These are phyloP conservation scores for Resseliella maxima DNA, from an alignment of 2,888 invertebrate species.

Conservation along the genomic window DNA sequence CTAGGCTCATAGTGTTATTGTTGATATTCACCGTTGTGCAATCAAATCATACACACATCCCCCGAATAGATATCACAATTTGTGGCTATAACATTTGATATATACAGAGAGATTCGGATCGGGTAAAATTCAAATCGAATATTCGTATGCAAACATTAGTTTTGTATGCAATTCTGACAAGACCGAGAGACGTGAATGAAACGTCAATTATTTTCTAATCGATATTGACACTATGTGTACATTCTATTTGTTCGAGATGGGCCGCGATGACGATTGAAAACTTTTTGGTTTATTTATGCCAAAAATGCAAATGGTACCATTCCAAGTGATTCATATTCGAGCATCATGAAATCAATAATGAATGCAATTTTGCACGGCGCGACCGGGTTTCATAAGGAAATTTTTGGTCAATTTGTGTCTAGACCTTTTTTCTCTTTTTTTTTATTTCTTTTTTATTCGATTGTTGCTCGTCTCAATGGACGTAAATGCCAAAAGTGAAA, in stretches of 20 bases:
- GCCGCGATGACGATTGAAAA: background rate
- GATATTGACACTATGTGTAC: conserved; percentile 49
- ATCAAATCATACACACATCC: background rate
- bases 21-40: background rate
- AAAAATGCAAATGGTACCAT: background rate
- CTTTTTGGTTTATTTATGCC: conserved; percentile 16
- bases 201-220: conserved; percentile 42
- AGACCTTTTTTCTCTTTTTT: too few relatives aligned
- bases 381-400: background rate
- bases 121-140: background rate
- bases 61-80: background rate
- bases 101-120: background rate
- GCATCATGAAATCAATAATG: background rate
- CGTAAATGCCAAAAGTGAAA: background rate
- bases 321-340: background rate
- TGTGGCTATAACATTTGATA: background rate
- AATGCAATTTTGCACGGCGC: conserved; percentile 25
- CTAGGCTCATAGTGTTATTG: background rate
- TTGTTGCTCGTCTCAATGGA: background rate
- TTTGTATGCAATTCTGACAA: background rate
- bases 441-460: background rate
- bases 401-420: conserved; percentile 36
- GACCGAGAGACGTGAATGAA: conserved; percentile 1
- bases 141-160: background rate
- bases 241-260: background rate